A percentile compares a stretch with the other conserved stretches of the same genome.
Evolutionary conservation across 2,797 vertebrate genomes (phyloP).

Genomic region (Philypnodon macrostomus): DNA sequence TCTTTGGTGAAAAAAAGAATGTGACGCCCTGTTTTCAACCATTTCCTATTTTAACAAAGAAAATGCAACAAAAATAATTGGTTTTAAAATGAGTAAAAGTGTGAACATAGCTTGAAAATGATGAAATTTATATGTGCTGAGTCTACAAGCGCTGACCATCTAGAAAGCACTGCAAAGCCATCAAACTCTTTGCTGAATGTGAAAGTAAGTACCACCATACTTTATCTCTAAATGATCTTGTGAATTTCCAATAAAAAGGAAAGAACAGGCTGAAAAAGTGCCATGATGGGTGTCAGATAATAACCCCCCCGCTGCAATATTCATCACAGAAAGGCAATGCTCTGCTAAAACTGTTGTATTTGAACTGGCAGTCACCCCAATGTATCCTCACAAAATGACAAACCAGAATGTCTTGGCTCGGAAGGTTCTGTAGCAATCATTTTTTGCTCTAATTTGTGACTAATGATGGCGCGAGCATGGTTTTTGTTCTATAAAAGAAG

Average conservation of each 20-base stretch:
- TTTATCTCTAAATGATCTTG: conserved; percentile 19
- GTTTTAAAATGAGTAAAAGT: too few species aligned
- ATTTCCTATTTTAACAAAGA: too few species aligned
- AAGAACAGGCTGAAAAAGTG: conserved; percentile 23
- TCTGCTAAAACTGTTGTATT: conserved; percentile 38
- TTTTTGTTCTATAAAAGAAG: conserved; percentile 8
- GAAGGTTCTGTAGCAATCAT: conserved; percentile 27
- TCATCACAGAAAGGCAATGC: conserved; percentile 40
- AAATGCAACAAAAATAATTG: too few species aligned
- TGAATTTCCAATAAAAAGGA: conserved; percentile 17
- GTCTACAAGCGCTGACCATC: too few species aligned
- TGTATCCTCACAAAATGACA: conserved; percentile 28
- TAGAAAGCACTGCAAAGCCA: conserved; percentile 13
- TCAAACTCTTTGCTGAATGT: conserved; percentile 20
- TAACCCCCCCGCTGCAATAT: conserved; percentile 44
- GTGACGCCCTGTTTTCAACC: too few species aligned
- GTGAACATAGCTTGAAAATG: too few species aligned
- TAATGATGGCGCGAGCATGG: conserved; percentile 7
- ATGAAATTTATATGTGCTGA: too few species aligned
- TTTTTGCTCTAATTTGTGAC: conserved; percentile 33
- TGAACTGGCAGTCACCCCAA: conserved; percentile 20
- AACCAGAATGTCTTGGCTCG: conserved; percentile 30
- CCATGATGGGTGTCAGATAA: conserved; percentile 30
- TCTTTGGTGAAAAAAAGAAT: too few species aligned
- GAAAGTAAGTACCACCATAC: conserved; percentile 1